These are phyloP conservation scores for Caenorhabditis sp. DNA, from an alignment of 2,888 invertebrate species.

Conservation along the genomic window DNA sequence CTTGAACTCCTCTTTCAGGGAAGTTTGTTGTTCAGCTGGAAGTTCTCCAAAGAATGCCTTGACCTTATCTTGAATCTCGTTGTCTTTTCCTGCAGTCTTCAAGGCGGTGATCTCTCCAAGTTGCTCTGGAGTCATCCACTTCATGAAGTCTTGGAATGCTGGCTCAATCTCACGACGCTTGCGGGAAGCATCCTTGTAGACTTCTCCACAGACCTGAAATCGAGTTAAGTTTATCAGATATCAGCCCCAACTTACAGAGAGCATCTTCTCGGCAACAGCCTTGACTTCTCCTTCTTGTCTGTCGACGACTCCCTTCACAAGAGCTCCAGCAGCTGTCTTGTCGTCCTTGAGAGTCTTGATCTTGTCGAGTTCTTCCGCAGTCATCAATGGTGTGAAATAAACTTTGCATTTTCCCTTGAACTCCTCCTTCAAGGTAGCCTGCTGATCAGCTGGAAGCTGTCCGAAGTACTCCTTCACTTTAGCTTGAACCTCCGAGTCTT, in stretches of 20 bases:
- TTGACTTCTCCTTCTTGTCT: conserved; percentile 65
- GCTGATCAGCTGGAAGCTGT: conserved; percentile 61
- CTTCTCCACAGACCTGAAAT: conserved; percentile 44
- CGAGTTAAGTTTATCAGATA: no score
- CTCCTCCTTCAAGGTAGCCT: conserved; percentile 56
- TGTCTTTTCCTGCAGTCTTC: conserved; percentile 64
- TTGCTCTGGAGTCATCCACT: conserved; percentile 59
- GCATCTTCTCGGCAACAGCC: conserved; percentile 58
- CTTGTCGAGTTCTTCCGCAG: conserved; percentile 58
- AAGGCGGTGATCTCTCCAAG: conserved; percentile 32
- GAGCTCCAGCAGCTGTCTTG: conserved; percentile 51
- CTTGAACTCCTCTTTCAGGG: conserved; percentile 67
- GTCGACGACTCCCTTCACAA: conserved; percentile 59
- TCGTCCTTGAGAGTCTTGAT: conserved; percentile 65
- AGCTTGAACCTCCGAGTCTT: conserved; percentile 67
- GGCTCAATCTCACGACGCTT: conserved; percentile 41
- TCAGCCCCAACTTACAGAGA: conserved; percentile 2
- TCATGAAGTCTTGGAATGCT: conserved; percentile 38
- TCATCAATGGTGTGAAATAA: conserved; percentile 52
- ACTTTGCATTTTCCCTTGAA: conserved; percentile 71
- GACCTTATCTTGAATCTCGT: conserved; percentile 72
- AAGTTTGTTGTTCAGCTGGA: conserved; percentile 59
- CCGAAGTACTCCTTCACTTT: conserved; percentile 75
- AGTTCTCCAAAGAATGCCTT: conserved; percentile 71
- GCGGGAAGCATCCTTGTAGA: conserved; percentile 40